Conservation (phyloP, 2,113 vertebrate genomes). For the Conger conger region DNA sequence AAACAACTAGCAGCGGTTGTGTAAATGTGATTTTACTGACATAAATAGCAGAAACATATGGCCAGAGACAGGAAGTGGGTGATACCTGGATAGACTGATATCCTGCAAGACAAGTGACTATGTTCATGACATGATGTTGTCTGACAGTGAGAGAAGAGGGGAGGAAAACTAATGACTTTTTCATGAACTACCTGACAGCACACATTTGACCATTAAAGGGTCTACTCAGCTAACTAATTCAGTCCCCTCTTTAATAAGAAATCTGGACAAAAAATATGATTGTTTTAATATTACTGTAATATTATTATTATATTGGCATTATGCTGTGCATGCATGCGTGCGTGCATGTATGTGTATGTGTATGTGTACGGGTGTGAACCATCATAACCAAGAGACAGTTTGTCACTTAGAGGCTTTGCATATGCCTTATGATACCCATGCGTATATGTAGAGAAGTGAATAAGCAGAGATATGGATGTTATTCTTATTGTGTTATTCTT, state of each 20-base stretch:
- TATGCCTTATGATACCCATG: not conserved
- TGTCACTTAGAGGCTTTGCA: constrained; percentile 11
- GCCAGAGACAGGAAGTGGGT: constrained; percentile 78
- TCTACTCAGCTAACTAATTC: constrained; percentile 57
- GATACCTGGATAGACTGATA: constrained; percentile 73
- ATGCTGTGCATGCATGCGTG: not conserved
- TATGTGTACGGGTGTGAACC: not conserved
- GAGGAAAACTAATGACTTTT: constrained; percentile 69
- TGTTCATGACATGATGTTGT: constrained; percentile 75
- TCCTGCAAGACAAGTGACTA: constrained; percentile 64
- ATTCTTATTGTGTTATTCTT: not conserved
- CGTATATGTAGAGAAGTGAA: not conserved
- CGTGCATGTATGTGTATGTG: not conserved
- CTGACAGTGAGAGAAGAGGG: constrained; percentile 73
- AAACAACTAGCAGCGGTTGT: constrained; percentile 77
- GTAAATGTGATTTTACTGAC: constrained; percentile 84
- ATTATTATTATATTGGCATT: too few species aligned
- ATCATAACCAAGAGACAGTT: constrained; percentile 14
- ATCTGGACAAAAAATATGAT: not conserved
- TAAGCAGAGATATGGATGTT: not conserved
- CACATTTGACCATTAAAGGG: constrained; percentile 62
- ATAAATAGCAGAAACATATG: constrained; percentile 88
- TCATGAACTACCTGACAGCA: constrained; percentile 72
- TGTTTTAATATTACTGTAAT: too few species aligned
- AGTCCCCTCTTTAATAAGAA: constrained; percentile 34